phyloP scores from a whole-genome alignment of 1,140 invertebrate genomes.

The Cydia fagiglandana region DNA sequence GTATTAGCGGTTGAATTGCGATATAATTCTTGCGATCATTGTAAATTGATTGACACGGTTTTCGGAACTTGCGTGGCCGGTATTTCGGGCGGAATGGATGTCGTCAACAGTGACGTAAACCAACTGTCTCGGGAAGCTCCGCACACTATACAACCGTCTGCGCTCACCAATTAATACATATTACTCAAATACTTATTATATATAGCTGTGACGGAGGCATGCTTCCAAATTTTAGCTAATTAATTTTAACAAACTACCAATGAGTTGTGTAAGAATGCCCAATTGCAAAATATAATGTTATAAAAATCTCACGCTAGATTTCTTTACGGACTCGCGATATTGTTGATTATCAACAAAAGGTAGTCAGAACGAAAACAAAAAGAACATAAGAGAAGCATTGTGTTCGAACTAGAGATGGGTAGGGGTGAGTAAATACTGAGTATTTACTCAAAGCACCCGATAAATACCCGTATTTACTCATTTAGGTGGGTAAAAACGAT shows the following conservation, averaged over 20 bases:
- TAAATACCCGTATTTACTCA: too few species aligned
- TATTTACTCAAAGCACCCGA: too few species aligned
- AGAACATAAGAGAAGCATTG: constrained; percentile 73
- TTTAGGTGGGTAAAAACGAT: too few species aligned
- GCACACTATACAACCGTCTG: constrained; percentile 46
- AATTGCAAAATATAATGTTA: constrained; percentile 67
- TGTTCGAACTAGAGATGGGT: too few species aligned
- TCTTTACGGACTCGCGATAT: constrained; percentile 73
- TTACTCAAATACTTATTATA: background rate
- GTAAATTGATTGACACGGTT: constrained; percentile 73
- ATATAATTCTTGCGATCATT: constrained; percentile 39
- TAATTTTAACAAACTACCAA: constrained; percentile 10
- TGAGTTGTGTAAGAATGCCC: constrained; percentile 41
- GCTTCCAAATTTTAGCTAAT: background rate
- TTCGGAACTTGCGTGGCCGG: constrained; percentile 61
- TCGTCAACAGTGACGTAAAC: constrained; percentile 67
- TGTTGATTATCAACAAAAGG: constrained; percentile 77
- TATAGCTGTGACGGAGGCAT: background rate
- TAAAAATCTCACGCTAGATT: constrained; percentile 75
- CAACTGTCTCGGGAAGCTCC: constrained; percentile 60
- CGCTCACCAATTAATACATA: background rate
- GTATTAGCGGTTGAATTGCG: constrained; percentile 37
- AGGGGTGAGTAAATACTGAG: too few species aligned
- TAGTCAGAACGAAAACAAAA: constrained; percentile 77
- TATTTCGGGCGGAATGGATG: constrained; percentile 69